Evolutionary conservation across 2,113 vertebrate species (phyloP).

Genomic region (Callipepla squamata): DNA sequence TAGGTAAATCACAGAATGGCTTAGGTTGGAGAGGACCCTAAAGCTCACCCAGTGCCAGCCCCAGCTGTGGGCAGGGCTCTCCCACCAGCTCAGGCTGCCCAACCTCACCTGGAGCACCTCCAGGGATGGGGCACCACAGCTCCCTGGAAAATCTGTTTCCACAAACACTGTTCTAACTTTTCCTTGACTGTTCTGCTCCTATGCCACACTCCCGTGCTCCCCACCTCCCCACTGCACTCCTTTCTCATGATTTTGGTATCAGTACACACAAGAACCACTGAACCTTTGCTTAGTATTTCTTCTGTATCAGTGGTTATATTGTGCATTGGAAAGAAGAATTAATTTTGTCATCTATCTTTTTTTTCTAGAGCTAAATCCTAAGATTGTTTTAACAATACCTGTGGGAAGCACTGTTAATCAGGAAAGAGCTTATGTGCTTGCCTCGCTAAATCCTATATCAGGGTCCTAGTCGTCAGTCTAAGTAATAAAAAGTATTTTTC

Average conservation of each 20-base stretch:
- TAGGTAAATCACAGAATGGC: no score
- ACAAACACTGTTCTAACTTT: not conserved
- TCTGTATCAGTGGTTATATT: not conserved
- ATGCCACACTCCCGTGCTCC: accelerated
- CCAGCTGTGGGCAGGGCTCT: no score
- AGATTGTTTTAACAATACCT: constrained; percentile 1
- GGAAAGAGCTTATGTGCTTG: not conserved
- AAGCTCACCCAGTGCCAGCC: no score
- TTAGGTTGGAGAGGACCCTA: no score
- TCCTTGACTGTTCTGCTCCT: not conserved
- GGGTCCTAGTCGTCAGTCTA: not conserved
- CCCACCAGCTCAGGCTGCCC: no score
- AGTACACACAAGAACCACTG: not conserved
- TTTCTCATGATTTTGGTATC: not conserved
- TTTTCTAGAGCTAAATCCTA: not conserved
- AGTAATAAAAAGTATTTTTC: constrained; percentile 21
- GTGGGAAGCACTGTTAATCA: not conserved
- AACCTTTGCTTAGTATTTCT: not conserved
- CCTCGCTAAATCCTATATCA: constrained; percentile 50
- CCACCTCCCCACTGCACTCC: not conserved
- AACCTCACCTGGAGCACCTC: no score
- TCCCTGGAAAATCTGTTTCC: not conserved
- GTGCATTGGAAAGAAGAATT: not conserved
- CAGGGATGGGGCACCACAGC: no score
- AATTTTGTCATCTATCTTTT: not conserved